Base-by-base conservation (phyloP, 2,113 vertebrate species). In the Mixornis gularis region DNA sequence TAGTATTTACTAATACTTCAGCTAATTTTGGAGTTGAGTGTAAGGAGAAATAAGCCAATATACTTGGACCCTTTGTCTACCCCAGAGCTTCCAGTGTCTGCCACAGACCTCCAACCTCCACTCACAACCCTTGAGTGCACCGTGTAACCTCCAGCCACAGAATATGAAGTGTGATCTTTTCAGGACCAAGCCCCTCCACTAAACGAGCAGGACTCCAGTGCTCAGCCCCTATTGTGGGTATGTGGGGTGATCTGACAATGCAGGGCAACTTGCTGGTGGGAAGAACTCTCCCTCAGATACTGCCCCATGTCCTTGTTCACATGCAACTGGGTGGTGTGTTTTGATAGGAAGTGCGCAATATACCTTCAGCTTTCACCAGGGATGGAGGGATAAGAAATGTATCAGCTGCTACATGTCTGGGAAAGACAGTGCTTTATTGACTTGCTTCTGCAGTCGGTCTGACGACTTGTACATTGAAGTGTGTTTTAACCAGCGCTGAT, bases 321-420 rank as follows among this genome's bases (percentile, higher is more conserved):
- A 0, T 32, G 36, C 1, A 7, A 0, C 26, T 9, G 20, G 26
- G 48, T 6, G 27, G 11, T 36, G 7, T 44, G 4, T 53, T 83
- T 63, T 34, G 40, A 16, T 26, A 62, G 11, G 59, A 71, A 27
- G 8, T 0, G 0, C 51, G 20, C 0, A 0, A 0, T 46, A 73
- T 21, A 10, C 29, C 21, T 58, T 79, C 60, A 36, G 27, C 43
- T 91, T 76, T 55, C 19, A 53, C 22, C 5, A 11, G 40, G 5
- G 16, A 34, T n/a, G 22, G 34, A 43, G 10, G 53, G 80, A 40
- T 18, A 30, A 13, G 17, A 40, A 43, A 41, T 18, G 1, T 49
- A 38, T 71, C 71, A 78, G 52, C 21, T 66, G 21, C n/a, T 2
- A 1, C 1, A 3, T 46, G 22, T 56, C 77, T 83, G 46, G 30